Evolutionary conservation across 1,140 invertebrate species (phyloP).

Genomic region (Linepithema humile): DNA sequence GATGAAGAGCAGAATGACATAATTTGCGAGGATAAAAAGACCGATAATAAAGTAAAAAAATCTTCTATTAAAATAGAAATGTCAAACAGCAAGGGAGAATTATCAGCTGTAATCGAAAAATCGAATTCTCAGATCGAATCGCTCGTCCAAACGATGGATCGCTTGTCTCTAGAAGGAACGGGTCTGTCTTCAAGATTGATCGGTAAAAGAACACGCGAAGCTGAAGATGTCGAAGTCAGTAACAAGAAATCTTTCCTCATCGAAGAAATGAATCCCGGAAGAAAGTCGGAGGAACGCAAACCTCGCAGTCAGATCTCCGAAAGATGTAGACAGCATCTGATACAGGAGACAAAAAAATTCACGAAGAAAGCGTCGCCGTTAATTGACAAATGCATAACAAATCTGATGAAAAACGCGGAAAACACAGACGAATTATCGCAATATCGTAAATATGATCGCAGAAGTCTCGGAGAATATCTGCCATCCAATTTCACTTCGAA

Average conservation of each 20-base stretch:
- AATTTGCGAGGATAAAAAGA: neutral
- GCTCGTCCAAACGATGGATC: neutral
- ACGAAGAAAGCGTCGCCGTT: slow-evolving; percentile 46
- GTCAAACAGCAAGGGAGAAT: neutral
- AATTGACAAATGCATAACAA: slow-evolving; percentile 58
- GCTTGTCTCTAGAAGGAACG: slow-evolving; percentile 5
- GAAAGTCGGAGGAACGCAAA: neutral
- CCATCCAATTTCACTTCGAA: neutral
- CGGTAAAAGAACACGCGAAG: slow-evolving; percentile 43
- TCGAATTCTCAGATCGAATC: neutral
- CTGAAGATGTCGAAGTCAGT: neutral
- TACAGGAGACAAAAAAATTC: slow-evolving; percentile 55
- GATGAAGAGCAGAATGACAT: neutral
- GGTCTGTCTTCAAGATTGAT: neutral
- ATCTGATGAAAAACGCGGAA: slow-evolving; percentile 43
- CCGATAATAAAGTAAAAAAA: neutral
- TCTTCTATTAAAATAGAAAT: neutral
- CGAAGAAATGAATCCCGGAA: slow-evolving; percentile 1
- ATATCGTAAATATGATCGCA: neutral
- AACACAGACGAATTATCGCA: neutral
- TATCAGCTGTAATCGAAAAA: neutral
- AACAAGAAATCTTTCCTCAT: slow-evolving; percentile 53
- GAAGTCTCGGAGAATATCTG: slow-evolving; percentile 2
- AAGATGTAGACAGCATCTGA: slow-evolving; percentile 44
- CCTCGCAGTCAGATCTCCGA: neutral